Conservation (phyloP, 1,140 invertebrate genomes). For the Pseudomyrmex concolor region DNA sequence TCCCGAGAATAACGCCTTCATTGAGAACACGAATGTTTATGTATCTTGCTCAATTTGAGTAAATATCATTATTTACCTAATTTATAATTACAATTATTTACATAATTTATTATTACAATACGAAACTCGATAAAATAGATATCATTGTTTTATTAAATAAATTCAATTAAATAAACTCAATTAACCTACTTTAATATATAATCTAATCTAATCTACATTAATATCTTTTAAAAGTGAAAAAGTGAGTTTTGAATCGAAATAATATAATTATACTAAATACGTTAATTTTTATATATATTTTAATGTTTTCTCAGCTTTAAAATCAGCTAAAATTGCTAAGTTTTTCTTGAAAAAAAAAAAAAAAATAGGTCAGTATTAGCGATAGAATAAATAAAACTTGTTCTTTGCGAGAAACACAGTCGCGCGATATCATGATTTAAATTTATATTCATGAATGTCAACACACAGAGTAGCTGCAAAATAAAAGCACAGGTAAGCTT, state of each 20-base stretch:
- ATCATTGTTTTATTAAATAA: neutral
- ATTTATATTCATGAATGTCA: constrained; percentile 29
- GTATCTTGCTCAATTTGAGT: neutral
- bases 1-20: neutral
- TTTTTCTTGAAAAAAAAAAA: neutral
- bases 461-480: neutral
- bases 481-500: neutral
- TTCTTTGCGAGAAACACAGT: constrained; percentile 4
- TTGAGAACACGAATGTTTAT: neutral
- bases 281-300: constrained; percentile 20
- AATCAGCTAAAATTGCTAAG: neutral
- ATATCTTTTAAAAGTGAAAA: too few species aligned
- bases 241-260: too few species aligned
- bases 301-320: neutral
- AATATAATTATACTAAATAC: neutral
- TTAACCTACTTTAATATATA: too few species aligned
- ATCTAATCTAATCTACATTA: too few species aligned
- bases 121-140: neutral
- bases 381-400: neutral
- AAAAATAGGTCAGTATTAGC: constrained; percentile 14
- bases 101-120: too few species aligned
- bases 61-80: too few species aligned
- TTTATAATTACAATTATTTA: too few species aligned
- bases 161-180: neutral
- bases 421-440: neutral